Base-by-base conservation (phyloP, 2,113 vertebrate genomes). In the Coryphaenoides rupestris region DNA sequence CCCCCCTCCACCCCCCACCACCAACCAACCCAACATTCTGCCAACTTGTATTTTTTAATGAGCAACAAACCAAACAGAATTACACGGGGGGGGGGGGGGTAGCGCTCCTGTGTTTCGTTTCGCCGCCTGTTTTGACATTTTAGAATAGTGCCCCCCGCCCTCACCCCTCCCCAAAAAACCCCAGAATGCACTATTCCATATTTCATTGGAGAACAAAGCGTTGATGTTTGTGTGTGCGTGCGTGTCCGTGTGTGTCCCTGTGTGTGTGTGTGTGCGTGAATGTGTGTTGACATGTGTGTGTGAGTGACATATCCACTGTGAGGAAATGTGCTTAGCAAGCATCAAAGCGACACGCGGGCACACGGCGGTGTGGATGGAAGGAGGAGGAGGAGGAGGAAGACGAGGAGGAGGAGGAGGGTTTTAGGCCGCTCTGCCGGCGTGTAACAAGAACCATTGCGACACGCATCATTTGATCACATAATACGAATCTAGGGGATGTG, bases 401-500 rank as follows among this genome's bases (percentile, higher is more conserved):
- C n/a, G n/a, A 73, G 82, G 77, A 76, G 79, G 68, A 79, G 77
- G 79, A 80, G 73, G 83, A 84, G n/a, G n/a, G n/a, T n/a, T 81
- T 71, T 77, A 73, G 76, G 82, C 56, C 82, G 70, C 77, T 64
- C 82, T 67, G 82, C 83, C 83, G 84, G 82, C 79, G 79, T 86
- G 85, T 84, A 88, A 86, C 83, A 73, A 87, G 85, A 80, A 70
- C 65, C 83, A 83, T 54, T 75, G 82, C 79, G 76, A 84, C 85
- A 86, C 73, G 76, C 82, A 84, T 84, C 85, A 86, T 87, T 88
- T 88, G 82, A 86, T 88, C 85, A 86, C 80, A 81, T 86, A 82
- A 82, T 76, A 88, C 87, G 86, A 86, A 82, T 81, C 75, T 22
- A n/a, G 69, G 19, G 26, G 24, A n/a, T 73, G 28, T 63, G 57